These are phyloP conservation scores for zebrafish (Danio rerio) DNA, from an alignment of 2,113 vertebrate genomes.

Conservation along the genomic window GRCz12tu NC_133199.1:29144501-29145000, in stretches of 20 bases:
- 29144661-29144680: constrained; percentile 57
- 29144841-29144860: neutral
- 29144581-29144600: neutral
- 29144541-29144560: neutral
- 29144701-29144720: constrained; percentile 4
- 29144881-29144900: neutral
- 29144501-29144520: too few species aligned
- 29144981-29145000: neutral
- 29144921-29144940: too few species aligned
- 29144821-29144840: neutral
- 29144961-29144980: neutral
- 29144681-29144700: constrained; percentile 40
- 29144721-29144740: neutral
- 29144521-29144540: too few species aligned
- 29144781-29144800: neutral
- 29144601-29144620: constrained; percentile 1
- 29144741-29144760: neutral
- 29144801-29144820: neutral
- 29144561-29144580: neutral
- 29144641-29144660: constrained; percentile 41
- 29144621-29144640: constrained; percentile 21
- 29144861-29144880: neutral
- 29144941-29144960: neutral
- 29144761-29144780: neutral
- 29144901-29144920: neutral